Evolutionary conservation across 2,113 vertebrate species (phyloP), one percentile per base, ranked within the genome.

Genomic region (Hippotragus niger): DNA sequence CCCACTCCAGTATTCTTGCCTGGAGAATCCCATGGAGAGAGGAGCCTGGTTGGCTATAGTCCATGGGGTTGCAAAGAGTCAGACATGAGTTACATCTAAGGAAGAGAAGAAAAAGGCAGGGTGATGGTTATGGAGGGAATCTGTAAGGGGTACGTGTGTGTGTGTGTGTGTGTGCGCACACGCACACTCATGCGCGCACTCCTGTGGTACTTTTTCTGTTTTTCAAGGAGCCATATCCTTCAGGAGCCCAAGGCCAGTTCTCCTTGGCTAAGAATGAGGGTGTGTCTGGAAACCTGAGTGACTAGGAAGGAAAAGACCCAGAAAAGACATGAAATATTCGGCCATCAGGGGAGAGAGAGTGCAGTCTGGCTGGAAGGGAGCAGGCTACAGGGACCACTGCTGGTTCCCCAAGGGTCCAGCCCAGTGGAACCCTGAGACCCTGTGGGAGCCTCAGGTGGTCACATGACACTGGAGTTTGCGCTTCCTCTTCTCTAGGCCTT

Each of bases 121-220:
- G 36, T 27, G 45, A 40, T 53, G 13, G 76, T 57, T 82, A 6
- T 2, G 29, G 57, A 71, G 52, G 47, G 64, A 71, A 36, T n/a
- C 16, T 5, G 19, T 52, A 55, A 9, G 14, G 45, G 29, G 3
- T 25, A 2, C 45, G 52, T 27, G 23, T 15, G 14, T 19, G 78
- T 45, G 74, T 8, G 74, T 16, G 43, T 15, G 36, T 9, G 74
- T 16, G 43, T 15, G 36, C 4, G 29, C 15, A 14, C 1, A 5
- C 0, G 0, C 3, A 0, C 23, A 25, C 47, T 50, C 8, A 3
- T 12, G 19, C 1, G 10, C 3, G 21, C 13, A 14, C 55, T 40
- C 23, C 21, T 57, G 29, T 57, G 40, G 7, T 58, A 85, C n/a
- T 55, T 43, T 43, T 43, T 85, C 50, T 11, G 55, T 4, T 85